Evolutionary conservation across 53 echinoderm and acorn worm genomes (phyloP).

Genomic region (Antedon mediterranea): DNA sequence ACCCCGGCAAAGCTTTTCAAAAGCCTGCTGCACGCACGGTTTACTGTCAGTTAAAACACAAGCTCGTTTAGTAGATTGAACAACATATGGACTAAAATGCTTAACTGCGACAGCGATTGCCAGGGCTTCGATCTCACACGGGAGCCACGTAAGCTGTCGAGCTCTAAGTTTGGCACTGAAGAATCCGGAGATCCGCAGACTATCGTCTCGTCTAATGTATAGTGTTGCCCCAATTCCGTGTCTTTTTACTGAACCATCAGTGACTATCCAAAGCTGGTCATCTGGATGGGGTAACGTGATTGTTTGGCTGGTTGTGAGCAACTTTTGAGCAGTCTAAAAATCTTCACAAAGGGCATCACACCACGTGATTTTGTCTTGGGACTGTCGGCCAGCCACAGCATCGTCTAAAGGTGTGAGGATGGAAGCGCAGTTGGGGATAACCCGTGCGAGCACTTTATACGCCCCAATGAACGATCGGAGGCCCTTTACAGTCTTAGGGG

Average conservation of each 20-base stretch:
- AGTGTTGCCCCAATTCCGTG: slow-evolving; percentile 30
- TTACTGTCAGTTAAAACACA: slow-evolving; percentile 1
- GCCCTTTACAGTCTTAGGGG: slow-evolving; percentile 1
- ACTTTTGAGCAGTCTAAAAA: background rate
- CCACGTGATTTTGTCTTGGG: background rate
- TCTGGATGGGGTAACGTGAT: slow-evolving; percentile 11
- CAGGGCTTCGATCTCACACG: too few species aligned
- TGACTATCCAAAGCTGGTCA: slow-evolving; percentile 48
- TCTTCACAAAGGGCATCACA: background rate
- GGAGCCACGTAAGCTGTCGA: too few species aligned
- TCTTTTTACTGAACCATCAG: slow-evolving; percentile 30
- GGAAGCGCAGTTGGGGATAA: background rate
- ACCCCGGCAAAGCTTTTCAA: too few species aligned
- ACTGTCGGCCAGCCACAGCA: background rate
- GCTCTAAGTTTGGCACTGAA: slow-evolving; percentile 31
- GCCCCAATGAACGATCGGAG: slow-evolving; percentile 1
- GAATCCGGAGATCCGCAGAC: slow-evolving; percentile 20
- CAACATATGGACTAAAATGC: background rate
- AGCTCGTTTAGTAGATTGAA: background rate
- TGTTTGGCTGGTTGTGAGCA: slow-evolving; percentile 7
- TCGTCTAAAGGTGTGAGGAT: background rate
- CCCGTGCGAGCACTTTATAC: slow-evolving; percentile 8
- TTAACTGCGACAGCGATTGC: too few species aligned
- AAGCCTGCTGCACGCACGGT: too few species aligned
- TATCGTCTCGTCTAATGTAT: slow-evolving; percentile 25